A percentile compares a stretch with the other conserved stretches of the same genome.
phyloP scores from a whole-genome alignment of 1,140 invertebrate genomes.

The Neoseiulus cucumeris region DNA sequence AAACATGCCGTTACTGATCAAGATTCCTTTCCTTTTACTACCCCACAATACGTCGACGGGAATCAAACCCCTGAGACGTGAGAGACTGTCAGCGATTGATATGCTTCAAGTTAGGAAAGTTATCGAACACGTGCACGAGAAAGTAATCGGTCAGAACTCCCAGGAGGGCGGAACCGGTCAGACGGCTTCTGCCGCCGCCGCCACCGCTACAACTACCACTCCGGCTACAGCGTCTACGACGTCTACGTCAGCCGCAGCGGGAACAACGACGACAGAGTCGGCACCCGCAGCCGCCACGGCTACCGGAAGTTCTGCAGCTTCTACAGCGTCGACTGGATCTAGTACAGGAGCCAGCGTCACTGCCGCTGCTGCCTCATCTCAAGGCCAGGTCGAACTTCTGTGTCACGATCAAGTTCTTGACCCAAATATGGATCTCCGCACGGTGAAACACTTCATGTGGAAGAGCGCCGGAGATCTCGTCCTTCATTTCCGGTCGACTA shows the following conservation, averaged over 20 bases:
- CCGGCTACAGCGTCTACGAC: background rate
- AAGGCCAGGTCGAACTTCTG: conserved; percentile 78
- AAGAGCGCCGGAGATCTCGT: conserved; percentile 86
- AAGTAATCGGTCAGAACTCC: conserved; percentile 42
- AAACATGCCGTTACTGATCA: conserved; percentile 83
- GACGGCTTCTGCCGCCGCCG: conserved; percentile 17
- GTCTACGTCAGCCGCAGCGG: background rate
- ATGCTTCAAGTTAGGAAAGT: conserved; percentile 98
- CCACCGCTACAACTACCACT: conserved; percentile 12
- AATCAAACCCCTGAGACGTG: conserved; percentile 78
- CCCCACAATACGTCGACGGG: conserved; percentile 63
- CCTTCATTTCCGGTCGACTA: conserved; percentile 62
- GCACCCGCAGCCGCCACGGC: conserved; percentile 13
- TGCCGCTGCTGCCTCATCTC: conserved; percentile 29
- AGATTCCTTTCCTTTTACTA: conserved; percentile 88
- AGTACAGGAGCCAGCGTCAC: too few relatives aligned
- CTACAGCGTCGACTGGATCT: background rate
- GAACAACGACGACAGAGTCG: conserved; percentile 19
- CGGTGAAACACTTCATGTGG: conserved; percentile 95
- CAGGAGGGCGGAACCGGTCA: conserved; percentile 15
- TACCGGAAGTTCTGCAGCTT: background rate
- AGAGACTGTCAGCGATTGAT: conserved; percentile 91
- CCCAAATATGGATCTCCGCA: conserved; percentile 90
- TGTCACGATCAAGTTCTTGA: conserved; percentile 94
- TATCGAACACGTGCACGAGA: conserved; percentile 96